Base-by-base conservation (phyloP, 2,797 vertebrate genomes). In the Scomberomorus guttatus region DNA sequence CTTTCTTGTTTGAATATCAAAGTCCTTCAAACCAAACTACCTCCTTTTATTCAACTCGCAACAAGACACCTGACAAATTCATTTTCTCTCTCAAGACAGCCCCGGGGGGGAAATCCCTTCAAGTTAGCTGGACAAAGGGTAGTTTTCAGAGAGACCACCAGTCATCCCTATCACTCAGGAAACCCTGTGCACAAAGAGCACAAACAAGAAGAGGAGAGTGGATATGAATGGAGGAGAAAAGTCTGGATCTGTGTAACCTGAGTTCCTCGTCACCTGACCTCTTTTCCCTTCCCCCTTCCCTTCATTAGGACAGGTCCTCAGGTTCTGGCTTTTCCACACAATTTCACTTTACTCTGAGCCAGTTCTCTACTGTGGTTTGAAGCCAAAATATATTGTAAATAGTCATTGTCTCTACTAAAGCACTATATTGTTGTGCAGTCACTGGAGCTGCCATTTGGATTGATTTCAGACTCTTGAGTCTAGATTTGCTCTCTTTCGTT, bases 241-340 rank as follows among this genome's bases (percentile, higher is more conserved):
- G 72, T 66, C 59, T 1, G 76, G 73, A 80, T 85, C 56, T 62
- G 6, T 89, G 93, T 86, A 92, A 94, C 86, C 83, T 25, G 83
- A 95, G 81, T 74, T 46, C 50, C 52, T 24, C 20, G 78, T 90
- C 88, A 93, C 72, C 68, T 89, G 89, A 93, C 79, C 89, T 80
- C 58, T 83, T 22, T 6, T 32, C 59, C 79, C 37, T 12, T 4
- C 63, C 71, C 61, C 60, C 22, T 5, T 13, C 14, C 32, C 65
- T 54, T 50, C 39, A 44, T 18, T 44, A 10, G 10, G 62, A 34
- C 58, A 32, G 70, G 24, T 44, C 56, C n/a, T 50, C 34, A 4
- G 51, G 39, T 55, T 55, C 2, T 52, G 12, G 1, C 10, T 34
- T 32, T 57, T 46, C 18, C 6, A 32, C 12, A 11, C 11, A 50